Conservation (phyloP, 1,140 invertebrate species). For the Dendroctonus ponderosae region DNA sequence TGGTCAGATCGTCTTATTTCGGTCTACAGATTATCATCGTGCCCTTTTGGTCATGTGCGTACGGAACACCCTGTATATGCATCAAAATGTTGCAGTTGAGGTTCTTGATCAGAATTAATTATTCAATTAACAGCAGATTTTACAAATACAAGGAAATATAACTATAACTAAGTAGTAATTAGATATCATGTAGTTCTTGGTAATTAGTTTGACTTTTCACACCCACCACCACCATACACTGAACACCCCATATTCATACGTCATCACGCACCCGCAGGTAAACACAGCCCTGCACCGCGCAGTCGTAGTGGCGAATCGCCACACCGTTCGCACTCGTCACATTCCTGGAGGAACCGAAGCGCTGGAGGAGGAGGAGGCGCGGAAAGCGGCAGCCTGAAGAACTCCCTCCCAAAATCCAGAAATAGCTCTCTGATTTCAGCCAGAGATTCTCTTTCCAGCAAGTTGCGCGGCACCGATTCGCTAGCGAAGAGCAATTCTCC, state of each 20-base stretch:
- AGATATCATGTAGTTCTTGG: not conserved
- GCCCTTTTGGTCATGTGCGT: too few relatives aligned
- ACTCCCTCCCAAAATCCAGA: conserved; percentile 47
- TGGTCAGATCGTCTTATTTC: too few relatives aligned
- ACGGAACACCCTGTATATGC: too few relatives aligned
- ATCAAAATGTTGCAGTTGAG: too few relatives aligned
- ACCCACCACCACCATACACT: conserved; percentile 6
- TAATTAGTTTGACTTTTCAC: not conserved
- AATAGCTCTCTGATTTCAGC: conserved; percentile 52
- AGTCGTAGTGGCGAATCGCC: conserved; percentile 55
- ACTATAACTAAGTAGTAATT: not conserved
- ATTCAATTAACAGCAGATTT: not conserved
- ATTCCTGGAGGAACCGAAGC: conserved; percentile 51
- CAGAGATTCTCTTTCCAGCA: conserved; percentile 61
- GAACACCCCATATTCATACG: conserved; percentile 7
- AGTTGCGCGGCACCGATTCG: conserved; percentile 56
- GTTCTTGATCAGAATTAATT: too few relatives aligned
- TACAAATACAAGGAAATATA: not conserved
- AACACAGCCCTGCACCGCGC: conserved; percentile 51
- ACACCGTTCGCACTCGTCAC: conserved; percentile 54
- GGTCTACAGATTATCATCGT: too few relatives aligned
- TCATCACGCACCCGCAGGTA: conserved; percentile 43
- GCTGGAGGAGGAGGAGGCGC: conserved; percentile 42
- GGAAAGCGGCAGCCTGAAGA: conserved; percentile 42
- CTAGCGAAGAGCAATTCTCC: conserved; percentile 40